Base-by-base conservation (phyloP, 2,797 vertebrate genomes). In the Pipistrellus nathusii region DNA sequence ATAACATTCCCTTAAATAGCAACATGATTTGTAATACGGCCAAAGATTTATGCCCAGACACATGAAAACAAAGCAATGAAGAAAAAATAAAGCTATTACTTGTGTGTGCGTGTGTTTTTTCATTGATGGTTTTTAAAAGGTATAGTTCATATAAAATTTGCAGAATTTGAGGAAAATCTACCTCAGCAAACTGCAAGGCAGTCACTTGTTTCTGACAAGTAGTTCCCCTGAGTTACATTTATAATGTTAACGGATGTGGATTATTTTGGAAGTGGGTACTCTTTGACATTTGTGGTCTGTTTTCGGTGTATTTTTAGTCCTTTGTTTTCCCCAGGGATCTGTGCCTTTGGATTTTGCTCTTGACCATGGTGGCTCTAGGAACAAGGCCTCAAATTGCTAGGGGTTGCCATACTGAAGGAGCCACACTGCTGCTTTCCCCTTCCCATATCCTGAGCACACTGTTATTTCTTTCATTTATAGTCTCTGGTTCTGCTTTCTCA, bases 391-490 rank as follows among this genome's bases (percentile, higher is more conserved):
- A 89, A n/a, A 77, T 71, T 91, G 38, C 72, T 59, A 55, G 21
- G 38, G 30, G 41, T 44, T 80, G 64, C 87, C 48, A 6, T 86
- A 8, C 48, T 2, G 27, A 44, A 83, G n/a, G 21, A 90, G 20
- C 18, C 81, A 6, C 7, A 4, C 0, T 21, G 55, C 15, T 25
- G 25, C 68, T 85, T 75, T 84, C 62, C 8, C 53, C 23, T 41
- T 21, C 30, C 41, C 38, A 20, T 51, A 81, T 48, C 66, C 73
- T 84, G 51, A 91, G 46, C 27, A 66, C 13, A 9, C 25, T 90
- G 64, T 90, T 76, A 92, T 96, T 95, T 93, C 71, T 90, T 92
- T 35, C 41, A 71, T 80, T 91, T 86, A 83, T 94, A 81, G 62
- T 44, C 51, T 76, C 44, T 57, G 23, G 10, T 46, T 85, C 71